phyloP scores from a whole-genome alignment of 1,140 invertebrate genomes.

The Zaprionus ornatus region DNA sequence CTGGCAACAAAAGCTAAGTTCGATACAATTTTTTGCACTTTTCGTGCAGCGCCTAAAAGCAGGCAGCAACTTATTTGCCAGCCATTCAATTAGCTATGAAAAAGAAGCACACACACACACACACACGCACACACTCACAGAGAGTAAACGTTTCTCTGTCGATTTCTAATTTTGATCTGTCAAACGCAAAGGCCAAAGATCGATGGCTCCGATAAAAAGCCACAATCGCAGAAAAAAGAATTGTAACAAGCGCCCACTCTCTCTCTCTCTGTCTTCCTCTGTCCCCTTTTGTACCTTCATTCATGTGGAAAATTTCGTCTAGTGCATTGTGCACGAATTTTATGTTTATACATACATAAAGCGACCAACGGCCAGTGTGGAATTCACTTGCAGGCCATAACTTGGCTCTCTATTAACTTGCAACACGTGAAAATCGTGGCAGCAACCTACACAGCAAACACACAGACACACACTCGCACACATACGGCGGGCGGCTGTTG shows the following conservation, averaged over 20 bases:
- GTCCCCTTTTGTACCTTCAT: constrained; percentile 51
- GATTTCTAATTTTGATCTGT: constrained; percentile 83
- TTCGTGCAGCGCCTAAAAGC: constrained; percentile 41
- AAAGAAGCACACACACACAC: constrained; percentile 9
- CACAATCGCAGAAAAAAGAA: constrained; percentile 23
- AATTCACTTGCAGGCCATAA: constrained; percentile 46
- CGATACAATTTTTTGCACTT: constrained; percentile 69
- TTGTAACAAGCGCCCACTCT: neutral
- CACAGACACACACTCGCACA: neutral
- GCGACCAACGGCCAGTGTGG: constrained; percentile 16
- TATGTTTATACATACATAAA: constrained; percentile 75
- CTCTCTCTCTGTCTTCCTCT: constrained; percentile 1
- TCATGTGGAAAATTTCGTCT: constrained; percentile 80
- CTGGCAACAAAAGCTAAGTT: constrained; percentile 54
- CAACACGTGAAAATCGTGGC: constrained; percentile 55
- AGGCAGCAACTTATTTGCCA: constrained; percentile 51
- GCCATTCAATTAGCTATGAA: constrained; percentile 73
- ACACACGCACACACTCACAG: constrained; percentile 1
- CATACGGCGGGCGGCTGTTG: constrained; percentile 22
- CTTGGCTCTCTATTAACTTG: constrained; percentile 62
- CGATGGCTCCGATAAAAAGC: constrained; percentile 77
- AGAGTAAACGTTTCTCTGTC: constrained; percentile 29
- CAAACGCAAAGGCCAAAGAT: constrained; percentile 76
- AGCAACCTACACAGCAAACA: constrained; percentile 5
- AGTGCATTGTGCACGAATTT: constrained; percentile 70